phyloP scores from a whole-genome alignment of 2,888 invertebrate genomes.

The Lamproptera curius region DNA sequence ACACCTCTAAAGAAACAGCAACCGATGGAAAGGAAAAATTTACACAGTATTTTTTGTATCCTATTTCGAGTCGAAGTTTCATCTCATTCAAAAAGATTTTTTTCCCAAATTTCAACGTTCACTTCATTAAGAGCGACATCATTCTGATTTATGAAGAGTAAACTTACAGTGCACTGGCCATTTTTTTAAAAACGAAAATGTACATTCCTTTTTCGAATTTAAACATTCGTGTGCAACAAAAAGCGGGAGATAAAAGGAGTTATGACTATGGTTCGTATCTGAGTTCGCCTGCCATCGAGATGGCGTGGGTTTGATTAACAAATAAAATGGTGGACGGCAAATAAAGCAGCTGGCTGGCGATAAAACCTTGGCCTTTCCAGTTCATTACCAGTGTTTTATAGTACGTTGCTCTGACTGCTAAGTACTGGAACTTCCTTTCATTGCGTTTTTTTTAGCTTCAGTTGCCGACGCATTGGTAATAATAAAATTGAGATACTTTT shows the following conservation, averaged over 20 bases:
- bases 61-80: no score
- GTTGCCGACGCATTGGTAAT: no score
- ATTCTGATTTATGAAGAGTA: background rate
- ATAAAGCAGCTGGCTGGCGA: conserved; percentile 15
- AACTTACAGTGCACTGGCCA: background rate
- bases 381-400: conserved; percentile 28
- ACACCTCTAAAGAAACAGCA: no score
- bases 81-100: background rate
- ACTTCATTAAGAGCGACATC: background rate
- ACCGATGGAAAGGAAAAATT: no score
- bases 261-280: background rate
- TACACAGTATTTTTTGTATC: no score
- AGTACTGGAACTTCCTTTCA: conserved; percentile 13
- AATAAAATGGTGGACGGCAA: conserved; percentile 22
- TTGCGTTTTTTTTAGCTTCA: conserved; percentile 1
- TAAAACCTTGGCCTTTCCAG: conserved; percentile 39
- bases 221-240: background rate
- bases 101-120: background rate
- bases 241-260: background rate
- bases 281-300: background rate
- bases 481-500: no score
- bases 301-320: conserved; percentile 11
- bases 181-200: background rate
- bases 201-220: background rate
- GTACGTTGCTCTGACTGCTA: conserved; percentile 26